These are phyloP conservation scores for Cephus rjabovi DNA, from an alignment of 2,888 invertebrate species.

Conservation along the genomic window DNA sequence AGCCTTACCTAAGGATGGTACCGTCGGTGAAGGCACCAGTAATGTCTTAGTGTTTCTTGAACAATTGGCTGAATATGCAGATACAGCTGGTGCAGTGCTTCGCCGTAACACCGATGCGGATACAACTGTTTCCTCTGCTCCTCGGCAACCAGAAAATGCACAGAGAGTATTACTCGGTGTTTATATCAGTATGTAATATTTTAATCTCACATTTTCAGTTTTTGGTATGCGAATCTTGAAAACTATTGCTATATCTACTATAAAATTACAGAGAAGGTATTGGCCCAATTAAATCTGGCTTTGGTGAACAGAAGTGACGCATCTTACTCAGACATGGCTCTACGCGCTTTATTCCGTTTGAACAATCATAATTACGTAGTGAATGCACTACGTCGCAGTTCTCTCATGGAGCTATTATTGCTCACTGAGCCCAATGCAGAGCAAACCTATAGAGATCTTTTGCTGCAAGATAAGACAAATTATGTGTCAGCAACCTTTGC, in stretches of 20 bases:
- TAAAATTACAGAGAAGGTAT: conserved; percentile 78
- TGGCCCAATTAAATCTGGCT: conserved; percentile 91
- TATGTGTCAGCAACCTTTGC: conserved; percentile 59
- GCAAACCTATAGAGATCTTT: conserved; percentile 84
- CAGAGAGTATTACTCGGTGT: conserved; percentile 79
- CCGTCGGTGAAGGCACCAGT: conserved; percentile 95
- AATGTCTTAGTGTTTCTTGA: conserved; percentile 94
- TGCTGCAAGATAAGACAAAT: conserved; percentile 54
- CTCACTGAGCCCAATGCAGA: conserved; percentile 89
- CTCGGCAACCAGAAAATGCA: conserved; percentile 70
- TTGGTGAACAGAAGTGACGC: conserved; percentile 92
- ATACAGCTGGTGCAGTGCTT: conserved; percentile 79
- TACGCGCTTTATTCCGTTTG: conserved; percentile 89
- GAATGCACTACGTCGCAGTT: conserved; percentile 90
- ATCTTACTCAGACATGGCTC: conserved; percentile 82
- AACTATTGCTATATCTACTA: conserved; percentile 24
- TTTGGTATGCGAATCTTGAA: conserved; percentile 15
- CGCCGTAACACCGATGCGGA: conserved; percentile 66
- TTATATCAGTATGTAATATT: conserved; percentile 79
- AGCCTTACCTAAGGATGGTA: conserved; percentile 95
- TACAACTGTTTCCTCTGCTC: conserved; percentile 69
- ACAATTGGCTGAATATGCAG: conserved; percentile 83
- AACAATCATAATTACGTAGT: conserved; percentile 96
- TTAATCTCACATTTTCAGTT: conserved; percentile 11
- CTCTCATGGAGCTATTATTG: conserved; percentile 83